These are phyloP conservation scores for Montipora capricornis DNA, from an alignment of 64 coral and sea anemone genomes.

Conservation along the genomic window DNA sequence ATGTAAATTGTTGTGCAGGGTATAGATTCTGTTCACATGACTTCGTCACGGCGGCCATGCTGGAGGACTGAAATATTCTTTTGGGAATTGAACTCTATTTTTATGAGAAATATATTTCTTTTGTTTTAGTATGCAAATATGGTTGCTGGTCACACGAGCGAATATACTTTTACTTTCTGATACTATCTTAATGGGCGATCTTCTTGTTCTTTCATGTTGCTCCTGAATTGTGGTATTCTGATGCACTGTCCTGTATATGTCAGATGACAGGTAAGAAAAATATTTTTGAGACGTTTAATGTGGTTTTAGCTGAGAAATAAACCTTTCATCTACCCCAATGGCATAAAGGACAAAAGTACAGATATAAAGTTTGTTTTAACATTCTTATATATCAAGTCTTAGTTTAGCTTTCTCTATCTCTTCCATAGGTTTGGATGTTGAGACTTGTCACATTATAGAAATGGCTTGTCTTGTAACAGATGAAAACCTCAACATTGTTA, in stretches of 20 bases:
- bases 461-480: conserved; percentile 98
- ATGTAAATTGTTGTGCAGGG: too few species aligned
- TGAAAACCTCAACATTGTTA: conserved; percentile 87
- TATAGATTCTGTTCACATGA: too few species aligned
- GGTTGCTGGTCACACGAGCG: too few species aligned
- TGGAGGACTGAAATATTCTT: too few species aligned
- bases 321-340: too few species aligned
- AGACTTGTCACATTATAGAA: conserved; percentile 94
- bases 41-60: too few species aligned
- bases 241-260: not conserved
- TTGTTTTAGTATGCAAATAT: too few species aligned
- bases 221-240: not conserved
- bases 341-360: not conserved
- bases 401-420: not conserved
- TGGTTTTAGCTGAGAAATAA: too few species aligned
- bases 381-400: not conserved
- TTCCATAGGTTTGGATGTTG: conserved; percentile 79
- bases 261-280: conserved; percentile 84
- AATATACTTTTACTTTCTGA: too few species aligned
- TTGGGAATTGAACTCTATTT: too few species aligned
- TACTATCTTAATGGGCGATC: not conserved
- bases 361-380: too few species aligned
- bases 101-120: too few species aligned
- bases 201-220: conserved; percentile 9
- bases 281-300: not conserved